phyloP scores from a whole-genome alignment of 2,888 invertebrate species.

The Punctoribates punctum region DNA sequence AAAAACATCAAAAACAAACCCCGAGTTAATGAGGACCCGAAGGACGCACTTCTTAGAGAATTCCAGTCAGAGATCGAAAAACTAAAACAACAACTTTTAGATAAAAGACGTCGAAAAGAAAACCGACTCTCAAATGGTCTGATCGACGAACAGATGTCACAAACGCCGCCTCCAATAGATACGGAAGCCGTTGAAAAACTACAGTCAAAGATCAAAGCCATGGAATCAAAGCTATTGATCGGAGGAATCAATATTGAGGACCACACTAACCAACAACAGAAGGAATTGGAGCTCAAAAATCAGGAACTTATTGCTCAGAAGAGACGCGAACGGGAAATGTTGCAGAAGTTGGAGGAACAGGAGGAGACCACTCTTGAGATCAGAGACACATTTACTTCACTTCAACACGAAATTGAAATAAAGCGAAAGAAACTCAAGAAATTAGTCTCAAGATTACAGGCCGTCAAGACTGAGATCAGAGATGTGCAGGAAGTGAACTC shows the following conservation, averaged over 20 bases:
- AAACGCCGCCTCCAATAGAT: constrained; percentile 31
- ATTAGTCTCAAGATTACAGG: constrained; percentile 75
- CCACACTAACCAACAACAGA: constrained; percentile 85
- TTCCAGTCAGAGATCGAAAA: constrained; percentile 85
- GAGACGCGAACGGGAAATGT: constrained; percentile 76
- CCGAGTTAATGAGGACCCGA: constrained; percentile 97
- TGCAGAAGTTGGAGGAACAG: constrained; percentile 85
- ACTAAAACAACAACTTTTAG: constrained; percentile 53
- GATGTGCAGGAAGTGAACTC: constrained; percentile 84
- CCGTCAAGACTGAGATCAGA: constrained; percentile 69
- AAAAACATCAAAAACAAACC: constrained; percentile 99
- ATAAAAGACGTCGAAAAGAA: constrained; percentile 13
- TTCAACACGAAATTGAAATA: constrained; percentile 95
- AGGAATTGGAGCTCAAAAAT: constrained; percentile 76
- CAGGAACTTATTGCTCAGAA: constrained; percentile 85
- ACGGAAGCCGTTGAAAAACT: constrained; percentile 43
- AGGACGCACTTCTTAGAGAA: constrained; percentile 90
- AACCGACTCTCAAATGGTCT: constrained; percentile 18
- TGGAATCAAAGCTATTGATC: constrained; percentile 89
- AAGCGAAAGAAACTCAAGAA: constrained; percentile 91
- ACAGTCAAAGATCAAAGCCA: constrained; percentile 55
- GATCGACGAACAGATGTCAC: constrained; percentile 25
- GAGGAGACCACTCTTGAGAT: constrained; percentile 89
- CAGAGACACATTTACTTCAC: constrained; percentile 79
- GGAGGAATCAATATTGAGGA: constrained; percentile 93